phyloP scores from a whole-genome alignment of 2,797 vertebrate species.

The Phoeniculus purpureus region DNA sequence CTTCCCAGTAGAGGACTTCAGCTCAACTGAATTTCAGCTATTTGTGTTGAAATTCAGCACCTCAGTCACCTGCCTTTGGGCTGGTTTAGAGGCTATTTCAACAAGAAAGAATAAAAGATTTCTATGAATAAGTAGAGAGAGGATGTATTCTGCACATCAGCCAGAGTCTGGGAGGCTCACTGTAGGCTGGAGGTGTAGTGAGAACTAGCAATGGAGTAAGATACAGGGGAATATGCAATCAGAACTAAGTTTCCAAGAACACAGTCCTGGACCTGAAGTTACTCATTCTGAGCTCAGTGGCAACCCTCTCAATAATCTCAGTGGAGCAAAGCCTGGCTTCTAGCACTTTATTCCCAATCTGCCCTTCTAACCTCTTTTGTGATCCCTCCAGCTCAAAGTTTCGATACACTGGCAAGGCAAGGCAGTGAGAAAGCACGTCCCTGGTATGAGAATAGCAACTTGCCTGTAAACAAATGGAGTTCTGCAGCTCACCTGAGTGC shows the following conservation, averaged over 20 bases:
- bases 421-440: not conserved
- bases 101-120: not conserved
- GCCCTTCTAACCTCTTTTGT: not conserved
- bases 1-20: not conserved
- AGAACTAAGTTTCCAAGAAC: not conserved
- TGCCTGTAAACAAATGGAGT: not conserved
- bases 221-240: not conserved
- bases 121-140: not conserved
- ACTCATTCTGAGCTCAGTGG: not conserved
- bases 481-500: not conserved
- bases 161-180: not conserved
- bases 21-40: not conserved
- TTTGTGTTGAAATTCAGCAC: not conserved
- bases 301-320: not conserved
- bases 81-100: constrained; percentile 18
- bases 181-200: not conserved
- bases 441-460: not conserved
- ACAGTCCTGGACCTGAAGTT: not conserved
- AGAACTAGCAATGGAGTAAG: not conserved
- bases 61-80: not conserved
- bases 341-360: not conserved
- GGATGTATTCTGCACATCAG: not conserved
- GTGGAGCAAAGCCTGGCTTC: not conserved
- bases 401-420: not conserved
- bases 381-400: not conserved